Evolutionary conservation across 2,888 invertebrate species (phyloP), one percentile per base, ranked within the genome.

Genomic region (Melipona beecheii): DNA sequence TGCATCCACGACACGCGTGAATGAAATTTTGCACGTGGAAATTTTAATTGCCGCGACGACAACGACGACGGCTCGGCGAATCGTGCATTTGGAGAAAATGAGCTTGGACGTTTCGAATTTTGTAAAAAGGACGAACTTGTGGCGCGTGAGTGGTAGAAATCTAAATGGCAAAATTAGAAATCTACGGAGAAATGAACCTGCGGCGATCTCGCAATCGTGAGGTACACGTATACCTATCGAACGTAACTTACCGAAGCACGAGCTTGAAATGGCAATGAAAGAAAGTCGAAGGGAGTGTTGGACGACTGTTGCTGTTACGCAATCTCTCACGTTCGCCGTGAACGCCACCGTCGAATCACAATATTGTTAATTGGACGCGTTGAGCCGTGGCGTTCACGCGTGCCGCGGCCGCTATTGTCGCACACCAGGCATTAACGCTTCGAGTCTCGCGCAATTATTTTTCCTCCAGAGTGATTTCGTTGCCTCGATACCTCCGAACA

Each of bases 401-500:
- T 81, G 88, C 50, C 86, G 11, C 75, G 49, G n/a, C 31, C n/a
- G 56, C 81, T 56, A 74, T 83, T 85, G 85, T 85, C 71, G 75
- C 64, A 21, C 9, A 50, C 43, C 31, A 31, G 21, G 69, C 68
- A 78, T 84, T 78, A 78, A 70, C 72, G 79, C 31, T 65, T 65
- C 75, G 69, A 70, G 9, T 73, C 27, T 83, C 81, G 88, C 89
- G 90, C 92, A 93, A 94, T 94, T 94, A 94, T 94, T 93, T 94
- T 94, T 94, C 93, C 93, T 93, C 89, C 90, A 93, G 93, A 93
- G 84, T 92, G 93, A 92, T 64, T 90, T 91, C 89, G 87, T 89
- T 91, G 93, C 92, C 91, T 89, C 91, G 91, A 90, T 93, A 93
- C 92, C 91, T 92, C 91, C 89, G 93, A 90, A 93, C 93, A 93